Conservation (phyloP, 2,113 vertebrate genomes). For the Kryptolebias marmoratus region DNA sequence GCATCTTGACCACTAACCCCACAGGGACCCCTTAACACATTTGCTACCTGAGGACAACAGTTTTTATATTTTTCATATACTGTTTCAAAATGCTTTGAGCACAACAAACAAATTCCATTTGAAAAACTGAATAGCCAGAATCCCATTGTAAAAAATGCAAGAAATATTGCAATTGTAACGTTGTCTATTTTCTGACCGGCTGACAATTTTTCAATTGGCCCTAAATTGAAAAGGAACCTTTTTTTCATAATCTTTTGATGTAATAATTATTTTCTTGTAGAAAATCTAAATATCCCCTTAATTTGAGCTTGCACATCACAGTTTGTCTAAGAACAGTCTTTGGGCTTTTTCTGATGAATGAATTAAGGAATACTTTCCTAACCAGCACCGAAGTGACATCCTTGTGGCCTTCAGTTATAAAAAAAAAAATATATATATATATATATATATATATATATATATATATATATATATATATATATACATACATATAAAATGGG, state of each 20-base stretch:
- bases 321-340: conserved; percentile 13
- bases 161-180: conserved; percentile 9
- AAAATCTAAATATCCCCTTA: not conserved
- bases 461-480: too few relatives aligned
- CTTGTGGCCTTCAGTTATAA: conserved; percentile 61
- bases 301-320: not conserved
- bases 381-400: conserved; percentile 64
- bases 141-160: too few relatives aligned
- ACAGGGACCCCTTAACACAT: too few relatives aligned
- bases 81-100: not conserved
- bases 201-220: conserved; percentile 28
- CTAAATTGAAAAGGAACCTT: conserved; percentile 14
- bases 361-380: conserved; percentile 34
- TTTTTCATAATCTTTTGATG: conserved; percentile 23
- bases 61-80: not conserved
- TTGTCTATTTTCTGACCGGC: conserved; percentile 23
- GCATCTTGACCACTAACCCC: not conserved
- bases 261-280: conserved; percentile 1
- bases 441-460: too few relatives aligned
- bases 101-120: not conserved
- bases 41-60: not conserved
- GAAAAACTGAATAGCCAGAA: not conserved
- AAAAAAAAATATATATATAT: not conserved
- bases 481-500: not conserved
- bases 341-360: conserved; percentile 17